Evolutionary conservation across 2,888 invertebrate species (phyloP).

Genomic region (Cylindroiulus punctatus): DNA sequence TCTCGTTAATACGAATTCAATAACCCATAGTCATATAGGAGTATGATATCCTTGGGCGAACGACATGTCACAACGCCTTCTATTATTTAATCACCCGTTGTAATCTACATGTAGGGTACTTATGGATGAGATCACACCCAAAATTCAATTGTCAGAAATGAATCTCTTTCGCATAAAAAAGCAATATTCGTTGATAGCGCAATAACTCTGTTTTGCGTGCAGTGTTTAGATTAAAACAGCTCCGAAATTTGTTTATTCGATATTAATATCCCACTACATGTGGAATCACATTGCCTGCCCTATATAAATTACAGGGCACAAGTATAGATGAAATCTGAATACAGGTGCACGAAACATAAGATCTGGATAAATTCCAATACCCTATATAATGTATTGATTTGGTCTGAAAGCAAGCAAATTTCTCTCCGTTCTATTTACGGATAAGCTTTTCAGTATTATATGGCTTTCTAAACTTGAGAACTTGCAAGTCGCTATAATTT

Average conservation of each 20-base stretch:
- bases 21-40: no score
- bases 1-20: no score
- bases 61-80: constrained; percentile 3
- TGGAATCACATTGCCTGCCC: neutral
- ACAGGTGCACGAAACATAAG: constrained; percentile 28
- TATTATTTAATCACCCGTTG: neutral
- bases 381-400: constrained; percentile 9
- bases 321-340: neutral
- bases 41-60: neutral
- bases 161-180: constrained; percentile 13
- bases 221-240: neutral
- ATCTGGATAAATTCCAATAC: constrained; percentile 17
- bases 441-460: no score
- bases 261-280: neutral
- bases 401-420: neutral
- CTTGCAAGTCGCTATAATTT: neutral
- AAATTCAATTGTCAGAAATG: constrained; percentile 17
- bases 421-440: neutral
- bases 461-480: neutral
- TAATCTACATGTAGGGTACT: neutral
- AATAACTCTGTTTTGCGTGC: constrained; percentile 27
- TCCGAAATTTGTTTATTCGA: neutral
- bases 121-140: neutral
- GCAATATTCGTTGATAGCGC: neutral
- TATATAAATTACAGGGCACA: neutral